These are phyloP conservation scores for Uromys caudimaculatus DNA, from an alignment of 2,797 vertebrate species.

Conservation along the genomic window DNA sequence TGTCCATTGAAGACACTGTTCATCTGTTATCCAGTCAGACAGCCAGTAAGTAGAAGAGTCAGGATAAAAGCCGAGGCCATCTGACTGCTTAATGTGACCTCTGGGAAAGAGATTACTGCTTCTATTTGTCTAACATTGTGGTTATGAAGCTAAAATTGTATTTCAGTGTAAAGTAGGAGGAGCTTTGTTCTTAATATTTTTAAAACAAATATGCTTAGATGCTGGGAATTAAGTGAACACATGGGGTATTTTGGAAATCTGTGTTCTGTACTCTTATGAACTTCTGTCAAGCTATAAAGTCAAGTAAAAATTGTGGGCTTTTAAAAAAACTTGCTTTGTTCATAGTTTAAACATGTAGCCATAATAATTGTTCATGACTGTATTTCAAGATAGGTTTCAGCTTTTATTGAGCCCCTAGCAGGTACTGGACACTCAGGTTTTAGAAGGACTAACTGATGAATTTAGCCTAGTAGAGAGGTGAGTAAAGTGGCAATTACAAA, in stretches of 20 bases:
- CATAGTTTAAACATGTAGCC: conserved; percentile 47
- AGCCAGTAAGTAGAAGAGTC: conserved; percentile 43
- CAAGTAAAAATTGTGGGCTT: not conserved
- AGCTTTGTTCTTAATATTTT: conserved; percentile 32
- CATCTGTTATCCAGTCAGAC: not conserved
- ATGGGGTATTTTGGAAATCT: conserved; percentile 13
- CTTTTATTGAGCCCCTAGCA: conserved; percentile 40
- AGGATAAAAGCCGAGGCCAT: not conserved
- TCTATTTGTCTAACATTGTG: conserved; percentile 26
- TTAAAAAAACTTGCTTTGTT: not conserved
- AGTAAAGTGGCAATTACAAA: conserved; percentile 22
- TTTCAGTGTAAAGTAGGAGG: conserved; percentile 23
- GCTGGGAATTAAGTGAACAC: conserved; percentile 38
- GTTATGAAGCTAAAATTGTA: conserved; percentile 54
- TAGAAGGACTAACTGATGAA: conserved; percentile 35
- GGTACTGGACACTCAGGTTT: conserved; percentile 27
- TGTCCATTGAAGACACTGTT: conserved; percentile 52
- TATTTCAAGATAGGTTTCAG: conserved; percentile 60
- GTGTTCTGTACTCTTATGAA: conserved; percentile 39
- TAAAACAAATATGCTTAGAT: conserved; percentile 42
- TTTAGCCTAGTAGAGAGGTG: conserved; percentile 14
- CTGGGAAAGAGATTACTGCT: conserved; percentile 4
- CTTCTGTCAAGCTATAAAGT: conserved; percentile 52
- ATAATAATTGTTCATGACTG: conserved; percentile 58
- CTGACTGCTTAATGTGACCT: not conserved